A percentile compares a stretch with the other conserved stretches of the same genome.
These are phyloP conservation scores for Polymixis lichenea DNA, from an alignment of 2,888 invertebrate genomes.

Conservation along the genomic window DNA sequence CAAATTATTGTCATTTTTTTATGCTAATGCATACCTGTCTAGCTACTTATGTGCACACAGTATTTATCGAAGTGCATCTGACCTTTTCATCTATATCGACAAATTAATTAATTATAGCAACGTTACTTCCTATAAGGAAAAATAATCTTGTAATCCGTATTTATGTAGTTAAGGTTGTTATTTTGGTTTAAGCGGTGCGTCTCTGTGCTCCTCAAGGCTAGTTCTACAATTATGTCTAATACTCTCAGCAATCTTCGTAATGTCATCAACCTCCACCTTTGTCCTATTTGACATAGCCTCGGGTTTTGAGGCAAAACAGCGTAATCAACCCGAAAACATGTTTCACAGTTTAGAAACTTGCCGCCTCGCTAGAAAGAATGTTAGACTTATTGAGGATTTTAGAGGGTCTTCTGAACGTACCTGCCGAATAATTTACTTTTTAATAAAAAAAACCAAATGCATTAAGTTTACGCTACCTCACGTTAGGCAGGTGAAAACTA, in stretches of 20 bases:
- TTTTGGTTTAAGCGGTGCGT: conserved; percentile 15
- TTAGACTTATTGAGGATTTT: too few relatives aligned
- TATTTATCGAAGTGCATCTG: conserved; percentile 13
- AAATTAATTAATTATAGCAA: conserved; percentile 12
- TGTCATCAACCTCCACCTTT: conserved; percentile 57
- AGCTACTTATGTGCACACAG: not conserved
- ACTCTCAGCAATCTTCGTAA: conserved; percentile 40
- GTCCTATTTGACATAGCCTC: conserved; percentile 30
- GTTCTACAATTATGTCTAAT: conserved; percentile 50
- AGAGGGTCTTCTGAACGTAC: too few relatives aligned
- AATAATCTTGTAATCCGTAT: not conserved
- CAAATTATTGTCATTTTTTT: not conserved
- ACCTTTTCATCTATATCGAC: conserved; percentile 16
- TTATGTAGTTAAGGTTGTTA: not conserved
- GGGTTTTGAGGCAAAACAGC: not conserved
- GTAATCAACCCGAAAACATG: not conserved
- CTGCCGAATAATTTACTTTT: too few relatives aligned
- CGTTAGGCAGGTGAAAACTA: too few relatives aligned
- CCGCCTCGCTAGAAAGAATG: too few relatives aligned
- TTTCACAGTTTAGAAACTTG: too few relatives aligned
- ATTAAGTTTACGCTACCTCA: too few relatives aligned
- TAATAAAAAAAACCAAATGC: too few relatives aligned
- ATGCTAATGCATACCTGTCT: too few relatives aligned
- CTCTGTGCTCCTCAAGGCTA: conserved; percentile 43
- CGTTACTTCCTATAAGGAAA: conserved; percentile 36